Percentiles rank a stretch among this genome's conserved stretches.
These are phyloP conservation scores for Drosophila ohnishii DNA, from an alignment of 1,140 invertebrate genomes.

Conservation along the genomic window DNA sequence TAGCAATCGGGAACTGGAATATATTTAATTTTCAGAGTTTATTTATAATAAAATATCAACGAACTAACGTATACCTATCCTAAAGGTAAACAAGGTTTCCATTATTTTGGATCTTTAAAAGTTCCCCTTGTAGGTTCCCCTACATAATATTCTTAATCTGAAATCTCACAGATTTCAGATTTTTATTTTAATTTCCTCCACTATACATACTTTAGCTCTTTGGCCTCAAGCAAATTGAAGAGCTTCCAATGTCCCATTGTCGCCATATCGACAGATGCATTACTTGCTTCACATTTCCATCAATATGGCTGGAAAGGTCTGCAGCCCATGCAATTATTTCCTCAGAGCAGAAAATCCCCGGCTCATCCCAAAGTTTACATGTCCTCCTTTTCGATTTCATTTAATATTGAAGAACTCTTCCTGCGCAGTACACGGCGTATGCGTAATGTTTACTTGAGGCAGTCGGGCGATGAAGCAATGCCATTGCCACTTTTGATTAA, in stretches of 20 bases:
- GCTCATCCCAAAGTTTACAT: constrained; percentile 5
- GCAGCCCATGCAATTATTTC: constrained; percentile 12
- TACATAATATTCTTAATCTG: no score
- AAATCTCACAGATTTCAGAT: neutral
- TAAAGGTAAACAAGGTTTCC: no score
- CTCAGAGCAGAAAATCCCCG: constrained; percentile 5
- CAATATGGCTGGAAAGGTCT: neutral
- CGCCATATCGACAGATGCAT: neutral
- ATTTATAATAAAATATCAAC: neutral
- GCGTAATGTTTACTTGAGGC: constrained; percentile 67
- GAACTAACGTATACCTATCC: no score
- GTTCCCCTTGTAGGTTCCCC: neutral
- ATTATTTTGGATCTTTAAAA: no score
- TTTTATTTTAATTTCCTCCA: no score
- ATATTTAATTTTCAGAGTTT: neutral
- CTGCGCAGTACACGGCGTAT: constrained; percentile 49
- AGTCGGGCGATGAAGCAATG: constrained; percentile 8
- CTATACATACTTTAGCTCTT: neutral
- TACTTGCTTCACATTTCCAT: constrained; percentile 2
- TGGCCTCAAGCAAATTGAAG: neutral
- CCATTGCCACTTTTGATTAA: constrained; percentile 77
- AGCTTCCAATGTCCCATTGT: neutral
- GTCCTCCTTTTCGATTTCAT: constrained; percentile 32
- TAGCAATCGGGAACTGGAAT: neutral
- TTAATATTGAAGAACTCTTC: constrained; percentile 63